phyloP scores from a whole-genome alignment of 2,797 vertebrate genomes.

The Chlorospingus semifuscus region DNA sequence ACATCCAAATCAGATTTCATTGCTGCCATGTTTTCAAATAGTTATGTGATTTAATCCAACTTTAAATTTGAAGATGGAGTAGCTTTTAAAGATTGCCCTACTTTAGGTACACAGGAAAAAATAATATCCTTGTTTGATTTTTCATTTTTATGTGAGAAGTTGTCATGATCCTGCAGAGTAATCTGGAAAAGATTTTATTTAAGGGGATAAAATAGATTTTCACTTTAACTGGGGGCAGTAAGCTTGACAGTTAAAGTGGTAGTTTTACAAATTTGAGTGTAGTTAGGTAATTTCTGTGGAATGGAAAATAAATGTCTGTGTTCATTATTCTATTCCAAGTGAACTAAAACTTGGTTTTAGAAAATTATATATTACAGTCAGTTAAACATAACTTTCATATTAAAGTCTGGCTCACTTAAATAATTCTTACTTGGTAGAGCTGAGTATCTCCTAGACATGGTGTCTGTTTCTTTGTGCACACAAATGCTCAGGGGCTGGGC shows the following conservation, averaged over 20 bases:
- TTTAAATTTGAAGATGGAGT: constrained; percentile 1
- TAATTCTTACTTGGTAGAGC: not conserved
- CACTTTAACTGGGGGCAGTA: not conserved
- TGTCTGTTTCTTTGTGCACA: not conserved
- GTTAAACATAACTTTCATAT: not conserved
- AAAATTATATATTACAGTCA: not conserved
- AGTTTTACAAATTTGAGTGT: not conserved
- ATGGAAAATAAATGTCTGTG: not conserved
- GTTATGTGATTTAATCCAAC: not conserved
- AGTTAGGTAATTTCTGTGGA: not conserved
- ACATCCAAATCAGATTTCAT: not conserved
- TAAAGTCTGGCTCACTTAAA: not conserved
- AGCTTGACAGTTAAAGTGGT: constrained; percentile 20
- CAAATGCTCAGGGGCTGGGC: not conserved
- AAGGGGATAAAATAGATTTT: constrained; percentile 25
- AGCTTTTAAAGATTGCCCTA: constrained; percentile 29
- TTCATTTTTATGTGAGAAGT: constrained; percentile 30
- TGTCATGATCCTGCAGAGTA: constrained; percentile 29
- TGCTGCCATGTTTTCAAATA: not conserved
- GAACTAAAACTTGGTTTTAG: not conserved
- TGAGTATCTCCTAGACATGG: not conserved
- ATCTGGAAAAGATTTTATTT: constrained; percentile 57
- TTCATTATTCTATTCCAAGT: not conserved
- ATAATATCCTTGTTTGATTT: not conserved
- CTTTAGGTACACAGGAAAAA: not conserved